phyloP scores from a whole-genome alignment of 2,113 vertebrate genomes.

The Colius striatus region DNA sequence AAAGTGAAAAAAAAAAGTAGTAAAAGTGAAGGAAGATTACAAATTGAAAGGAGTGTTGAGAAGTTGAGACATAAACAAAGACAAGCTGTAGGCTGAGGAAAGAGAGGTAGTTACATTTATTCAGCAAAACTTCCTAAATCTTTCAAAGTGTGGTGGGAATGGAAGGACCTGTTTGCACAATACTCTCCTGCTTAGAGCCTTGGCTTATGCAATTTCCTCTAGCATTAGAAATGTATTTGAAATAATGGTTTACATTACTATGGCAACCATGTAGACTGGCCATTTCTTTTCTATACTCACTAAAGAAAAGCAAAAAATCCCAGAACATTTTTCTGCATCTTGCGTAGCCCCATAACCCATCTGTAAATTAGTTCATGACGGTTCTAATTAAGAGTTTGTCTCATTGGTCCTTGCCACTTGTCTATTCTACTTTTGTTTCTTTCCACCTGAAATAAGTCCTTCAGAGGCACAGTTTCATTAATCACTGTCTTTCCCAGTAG shows the following conservation, averaged over 20 bases:
- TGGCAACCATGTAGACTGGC: background rate
- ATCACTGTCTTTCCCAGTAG: conserved; percentile 7
- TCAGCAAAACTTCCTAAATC: background rate
- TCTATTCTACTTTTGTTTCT: background rate
- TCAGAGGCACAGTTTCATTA: conserved; percentile 22
- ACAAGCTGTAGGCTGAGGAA: background rate
- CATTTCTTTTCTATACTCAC: background rate
- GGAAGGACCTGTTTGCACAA: background rate
- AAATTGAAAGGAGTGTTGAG: background rate
- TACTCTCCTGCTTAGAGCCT: background rate
- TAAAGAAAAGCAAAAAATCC: background rate
- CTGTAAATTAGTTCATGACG: background rate
- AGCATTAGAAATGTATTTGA: background rate
- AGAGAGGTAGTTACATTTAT: background rate
- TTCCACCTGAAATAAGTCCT: background rate
- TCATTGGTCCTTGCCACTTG: background rate
- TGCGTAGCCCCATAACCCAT: fast-evolving
- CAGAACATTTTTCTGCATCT: background rate
- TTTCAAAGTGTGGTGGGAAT: background rate
- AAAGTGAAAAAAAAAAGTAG: too few species aligned
- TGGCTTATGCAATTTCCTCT: background rate
- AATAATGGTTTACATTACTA: background rate
- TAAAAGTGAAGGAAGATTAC: background rate
- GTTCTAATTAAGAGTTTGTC: background rate
- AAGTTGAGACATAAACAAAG: background rate